Evolutionary conservation across 1,140 invertebrate genomes (phyloP), one percentile per base, ranked within the genome.

Genomic region (Antheraea pernyi): DNA sequence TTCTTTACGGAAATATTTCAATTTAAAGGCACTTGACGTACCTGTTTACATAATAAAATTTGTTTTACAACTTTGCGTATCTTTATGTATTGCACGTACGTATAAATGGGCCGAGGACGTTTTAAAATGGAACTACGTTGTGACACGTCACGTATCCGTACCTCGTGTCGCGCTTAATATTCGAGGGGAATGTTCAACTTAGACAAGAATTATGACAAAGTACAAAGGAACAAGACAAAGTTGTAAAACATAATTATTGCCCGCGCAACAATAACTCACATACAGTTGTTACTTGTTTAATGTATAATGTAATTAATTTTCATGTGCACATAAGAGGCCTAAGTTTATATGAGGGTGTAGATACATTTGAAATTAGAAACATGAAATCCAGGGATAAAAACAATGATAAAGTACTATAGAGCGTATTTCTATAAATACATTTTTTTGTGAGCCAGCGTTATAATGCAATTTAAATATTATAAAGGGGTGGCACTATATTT

Each of bases 191-290:
- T 16, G 16, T 16, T 53, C 46, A 53, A 53, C 11, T 53, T 53
- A 53, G 46, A 53, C 46, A 53, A 53, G 46, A 53, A 53, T 53
- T 53, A 53, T 53, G 46, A 53, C 46, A 53, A 53, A 53, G 46
- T 53, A 53, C 46, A 53, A 53, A 53, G 46, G 46, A 53, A 53
- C 11, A n/a, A 16, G 10, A 53, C 16, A 16, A 16, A 53, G 46
- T 53, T 53, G 46, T 53, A 53, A 53, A 53, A 53, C 46, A 53
- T 16, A 53, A 53, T 53, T 53, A 53, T 53, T 53, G 16, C 46
- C 46, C 46, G 16, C 46, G 46, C 16, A 53, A 53, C 46, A 53
- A 53, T 53, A 53, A 53, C 46, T 53, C 46, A 16, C 46, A 53
- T 53, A 53, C 46, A n/a, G 7, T 53, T 53, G 46, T 53, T 53